Base-by-base conservation (phyloP, 2,888 invertebrate genomes). In the Ophion ventricosus region DNA sequence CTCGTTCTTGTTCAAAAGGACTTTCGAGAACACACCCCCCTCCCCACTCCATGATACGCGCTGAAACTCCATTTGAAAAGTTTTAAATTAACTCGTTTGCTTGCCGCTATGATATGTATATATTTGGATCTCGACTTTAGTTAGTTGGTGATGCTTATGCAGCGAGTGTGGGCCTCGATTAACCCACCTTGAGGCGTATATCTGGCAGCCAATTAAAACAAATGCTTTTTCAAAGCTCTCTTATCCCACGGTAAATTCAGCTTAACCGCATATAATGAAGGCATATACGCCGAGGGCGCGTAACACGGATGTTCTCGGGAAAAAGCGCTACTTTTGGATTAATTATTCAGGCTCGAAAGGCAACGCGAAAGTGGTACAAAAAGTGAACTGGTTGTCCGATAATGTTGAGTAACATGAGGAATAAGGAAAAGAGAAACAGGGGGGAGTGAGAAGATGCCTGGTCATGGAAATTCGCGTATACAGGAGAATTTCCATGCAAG, bases 41-140 rank as follows among this genome's bases (percentile, higher is more conserved):
- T n/a, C 26, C 26, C 25, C 61, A 70, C 64, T 70, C 54, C 78
- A 75, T 75, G 82, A 78, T 78, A 80, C 63, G 64, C 74, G 78
- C 70, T 79, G 75, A 79, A 84, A 84, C 84, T 79, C 84, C 74
- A 84, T 84, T 82, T 82, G 82, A 84, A 84, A 84, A 84, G 82
- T 84, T 84, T 70, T 75, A 82, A 84, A 84, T 84, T 82, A 82
- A 82, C 84, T 84, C 81, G 74, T 82, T 78, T 84, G 82, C 75
- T 70, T 63, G 69, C 69, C 67, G 63, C 49, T 83, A 54, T 64
- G 20, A 54, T 29, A 14, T n/a, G 26, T 54, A 14, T 61, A 20
- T 54, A 17, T n/a, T 17, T 20, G 29, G 43, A 14, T 76, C 72
- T 77, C 63, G 66, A 64, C 75, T 84, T 84, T 73, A 54, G 80